A percentile compares a stretch with the other conserved stretches of the same genome.
phyloP scores from a whole-genome alignment of 2,113 vertebrate genomes.

The Murina feae region DNA sequence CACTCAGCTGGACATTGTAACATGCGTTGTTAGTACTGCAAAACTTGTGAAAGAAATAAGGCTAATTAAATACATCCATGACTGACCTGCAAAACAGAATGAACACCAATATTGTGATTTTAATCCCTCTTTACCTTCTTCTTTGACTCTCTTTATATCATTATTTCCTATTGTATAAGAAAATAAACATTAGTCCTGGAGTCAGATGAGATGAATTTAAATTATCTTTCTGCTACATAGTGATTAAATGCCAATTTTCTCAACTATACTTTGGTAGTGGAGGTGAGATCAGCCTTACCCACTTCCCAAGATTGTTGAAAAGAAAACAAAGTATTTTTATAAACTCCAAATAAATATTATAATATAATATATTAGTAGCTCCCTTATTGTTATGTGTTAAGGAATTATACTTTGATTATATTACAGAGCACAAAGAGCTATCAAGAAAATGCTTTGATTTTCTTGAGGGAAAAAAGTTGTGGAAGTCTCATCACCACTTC shows the following conservation, averaged over 20 bases:
- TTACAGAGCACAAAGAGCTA: not conserved
- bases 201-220: not conserved
- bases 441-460: constrained; percentile 4
- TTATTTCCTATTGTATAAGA: not conserved
- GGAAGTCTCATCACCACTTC: not conserved
- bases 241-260: not conserved
- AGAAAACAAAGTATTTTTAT: not conserved
- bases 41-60: not conserved
- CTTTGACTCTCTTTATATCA: not conserved
- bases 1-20: not conserved
- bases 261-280: not conserved
- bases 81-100: not conserved
- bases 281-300: not conserved
- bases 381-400: not conserved
- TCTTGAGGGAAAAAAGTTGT: not conserved
- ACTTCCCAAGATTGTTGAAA: not conserved
- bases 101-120: not conserved
- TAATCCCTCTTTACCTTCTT: not conserved
- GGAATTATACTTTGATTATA: not conserved
- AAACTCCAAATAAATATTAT: not conserved
- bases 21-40: not conserved
- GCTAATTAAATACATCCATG: not conserved
- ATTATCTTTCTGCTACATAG: not conserved
- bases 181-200: not conserved
- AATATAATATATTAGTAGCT: not conserved